Conservation (phyloP, 2,113 vertebrate species). For the Martes martes region DNA sequence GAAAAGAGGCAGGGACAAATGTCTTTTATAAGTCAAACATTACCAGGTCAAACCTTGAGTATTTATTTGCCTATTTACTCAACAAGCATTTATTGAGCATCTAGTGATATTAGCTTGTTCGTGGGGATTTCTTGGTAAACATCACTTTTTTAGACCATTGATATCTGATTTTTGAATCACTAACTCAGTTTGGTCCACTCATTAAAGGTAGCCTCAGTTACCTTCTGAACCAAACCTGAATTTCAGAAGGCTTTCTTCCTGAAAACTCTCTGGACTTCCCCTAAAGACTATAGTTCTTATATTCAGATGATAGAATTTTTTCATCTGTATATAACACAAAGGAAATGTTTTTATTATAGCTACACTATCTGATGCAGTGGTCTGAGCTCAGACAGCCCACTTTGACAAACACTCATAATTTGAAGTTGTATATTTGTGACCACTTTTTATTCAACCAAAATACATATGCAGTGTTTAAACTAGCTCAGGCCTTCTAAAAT, state of each 20-base stretch:
- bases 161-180: background rate
- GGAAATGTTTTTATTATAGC: background rate
- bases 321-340: background rate
- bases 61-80: conserved; percentile 11
- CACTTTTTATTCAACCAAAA: conserved; percentile 51
- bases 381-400: background rate
- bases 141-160: background rate
- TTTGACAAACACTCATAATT: conserved; percentile 42
- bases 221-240: background rate
- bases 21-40: background rate
- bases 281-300: background rate
- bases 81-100: background rate
- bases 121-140: background rate
- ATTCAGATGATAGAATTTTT: background rate
- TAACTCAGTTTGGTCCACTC: background rate
- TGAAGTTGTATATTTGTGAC: conserved; percentile 23
- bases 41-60: background rate
- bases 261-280: background rate
- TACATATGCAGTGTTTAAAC: conserved; percentile 45
- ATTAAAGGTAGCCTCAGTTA: background rate
- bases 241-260: background rate
- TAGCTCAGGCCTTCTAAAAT: conserved; percentile 46
- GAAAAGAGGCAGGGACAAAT: background rate
- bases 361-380: background rate
- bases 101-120: background rate